Evolutionary conservation across 2,113 vertebrate species (phyloP), one percentile per base, ranked within the genome.

Genomic region (Entomyzon cyanotis): DNA sequence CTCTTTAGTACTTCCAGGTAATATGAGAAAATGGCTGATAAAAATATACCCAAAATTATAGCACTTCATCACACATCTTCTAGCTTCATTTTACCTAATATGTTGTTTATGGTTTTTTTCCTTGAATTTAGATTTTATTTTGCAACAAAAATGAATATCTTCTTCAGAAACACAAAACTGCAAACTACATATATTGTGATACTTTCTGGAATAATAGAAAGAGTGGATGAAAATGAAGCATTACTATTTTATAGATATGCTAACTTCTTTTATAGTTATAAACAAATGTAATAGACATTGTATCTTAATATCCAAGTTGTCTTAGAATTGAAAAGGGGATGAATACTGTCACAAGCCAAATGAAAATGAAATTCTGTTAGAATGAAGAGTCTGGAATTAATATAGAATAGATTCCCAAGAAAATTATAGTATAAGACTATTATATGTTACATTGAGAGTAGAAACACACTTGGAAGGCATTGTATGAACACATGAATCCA

Each of bases 61-160:
- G 4, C 6, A 41, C 3, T 70, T 65, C 14, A 39, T 60, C 6
- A 12, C 14, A 62, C 1, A 49, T 2, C 4, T 39, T 62, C 23
- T 21, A 49, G 31, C 30, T 89, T 42, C 6, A 31, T 83, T 82
- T 44, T 39, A 33, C 49, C 5, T 47, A 39, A 44, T 52, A 12
- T 24, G 35, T 2, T 69, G 8, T 44, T 41, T 31, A 67, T 27
- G 3, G 0, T 1, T 2, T 17, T 67, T 42, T 37, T 11, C 25
- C 7, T 84, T 50, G 6, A 60, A 35, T 46, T 86, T 37, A 7
- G 10, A 30, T 47, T 63, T 76, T 77, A 7, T 33, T 73, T 84
- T 81, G 1, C 25, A 50, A 15, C 15, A 47, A 1, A 37, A 69
- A 87, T 15, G 1, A 16, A 5, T 80, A 25, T 68, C 73, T 68